Conservation (phyloP, 2,888 invertebrate genomes). For the Emmelina monodactyla region DNA sequence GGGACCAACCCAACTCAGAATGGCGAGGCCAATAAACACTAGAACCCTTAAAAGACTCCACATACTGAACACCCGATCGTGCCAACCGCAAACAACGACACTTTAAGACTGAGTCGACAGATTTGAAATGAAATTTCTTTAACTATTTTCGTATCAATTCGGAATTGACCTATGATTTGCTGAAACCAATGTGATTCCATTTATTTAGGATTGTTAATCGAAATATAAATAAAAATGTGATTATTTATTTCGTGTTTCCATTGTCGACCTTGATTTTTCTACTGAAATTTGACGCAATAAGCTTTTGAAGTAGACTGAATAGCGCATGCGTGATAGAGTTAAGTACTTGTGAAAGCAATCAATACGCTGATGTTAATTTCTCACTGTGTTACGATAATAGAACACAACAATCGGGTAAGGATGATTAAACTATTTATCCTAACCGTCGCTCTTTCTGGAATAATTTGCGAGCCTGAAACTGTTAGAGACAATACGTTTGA, state of each 20-base stretch:
- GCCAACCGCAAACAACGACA: constrained; percentile 30
- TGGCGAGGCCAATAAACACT: constrained; percentile 40
- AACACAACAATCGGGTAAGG: constrained; percentile 37
- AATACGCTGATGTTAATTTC: constrained; percentile 27
- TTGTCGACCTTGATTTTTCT: constrained; percentile 32
- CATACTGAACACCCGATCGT: neutral
- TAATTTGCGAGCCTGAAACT: constrained; percentile 51
- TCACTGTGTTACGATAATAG: constrained; percentile 26
- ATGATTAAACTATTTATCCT: constrained; percentile 34
- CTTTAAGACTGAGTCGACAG: constrained; percentile 54
- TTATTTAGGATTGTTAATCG: neutral
- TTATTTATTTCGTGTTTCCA: constrained; percentile 7
- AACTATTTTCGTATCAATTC: constrained; percentile 54
- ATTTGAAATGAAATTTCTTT: constrained; percentile 47
- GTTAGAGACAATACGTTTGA: constrained; percentile 55
- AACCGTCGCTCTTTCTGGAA: constrained; percentile 26
- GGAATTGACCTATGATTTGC: constrained; percentile 27
- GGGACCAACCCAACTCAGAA: constrained; percentile 77
- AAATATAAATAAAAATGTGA: neutral
- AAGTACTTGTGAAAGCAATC: constrained; percentile 35
- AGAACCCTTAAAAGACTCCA: constrained; percentile 1
- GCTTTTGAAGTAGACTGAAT: constrained; percentile 19
- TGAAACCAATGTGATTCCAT: too few relatives aligned
- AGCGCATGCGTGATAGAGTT: constrained; percentile 42
- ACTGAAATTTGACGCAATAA: constrained; percentile 16